phyloP scores from a whole-genome alignment of 2,113 vertebrate species.

The Spilogale gracilis region DNA sequence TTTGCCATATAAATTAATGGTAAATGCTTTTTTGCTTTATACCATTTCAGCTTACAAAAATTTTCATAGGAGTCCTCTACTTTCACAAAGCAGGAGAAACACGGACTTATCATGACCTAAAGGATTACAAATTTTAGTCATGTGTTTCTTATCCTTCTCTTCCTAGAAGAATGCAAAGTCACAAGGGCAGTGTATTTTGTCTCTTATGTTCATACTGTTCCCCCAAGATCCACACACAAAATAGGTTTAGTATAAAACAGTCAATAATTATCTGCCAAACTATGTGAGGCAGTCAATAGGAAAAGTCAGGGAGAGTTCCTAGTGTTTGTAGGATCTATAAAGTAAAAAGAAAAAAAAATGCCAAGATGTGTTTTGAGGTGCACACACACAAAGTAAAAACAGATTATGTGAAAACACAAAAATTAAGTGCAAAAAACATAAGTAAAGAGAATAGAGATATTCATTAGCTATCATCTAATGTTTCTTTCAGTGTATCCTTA shows the following conservation, averaged over 20 bases:
- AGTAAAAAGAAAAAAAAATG: not conserved
- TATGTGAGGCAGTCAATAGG: not conserved
- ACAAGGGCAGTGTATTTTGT: not conserved
- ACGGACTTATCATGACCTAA: not conserved
- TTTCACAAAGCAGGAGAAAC: not conserved
- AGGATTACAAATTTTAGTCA: not conserved
- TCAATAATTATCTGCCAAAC: slow-evolving; percentile 21
- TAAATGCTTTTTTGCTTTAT: not conserved
- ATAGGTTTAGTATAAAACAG: not conserved
- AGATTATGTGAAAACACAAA: not conserved
- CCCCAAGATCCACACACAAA: not conserved
- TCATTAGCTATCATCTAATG: not conserved
- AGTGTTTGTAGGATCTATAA: not conserved
- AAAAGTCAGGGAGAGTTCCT: not conserved
- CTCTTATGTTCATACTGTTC: not conserved
- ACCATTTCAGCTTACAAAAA: not conserved
- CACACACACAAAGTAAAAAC: not conserved
- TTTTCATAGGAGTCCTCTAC: not conserved
- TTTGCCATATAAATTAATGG: not conserved
- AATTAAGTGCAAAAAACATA: not conserved
- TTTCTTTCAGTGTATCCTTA: not conserved
- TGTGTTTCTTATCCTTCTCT: not conserved
- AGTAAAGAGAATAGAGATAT: not conserved
- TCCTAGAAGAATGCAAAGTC: not conserved
- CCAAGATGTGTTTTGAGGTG: not conserved